Base-by-base conservation (phyloP, 2,888 invertebrate species). In the Heterodera filipjevi region DNA sequence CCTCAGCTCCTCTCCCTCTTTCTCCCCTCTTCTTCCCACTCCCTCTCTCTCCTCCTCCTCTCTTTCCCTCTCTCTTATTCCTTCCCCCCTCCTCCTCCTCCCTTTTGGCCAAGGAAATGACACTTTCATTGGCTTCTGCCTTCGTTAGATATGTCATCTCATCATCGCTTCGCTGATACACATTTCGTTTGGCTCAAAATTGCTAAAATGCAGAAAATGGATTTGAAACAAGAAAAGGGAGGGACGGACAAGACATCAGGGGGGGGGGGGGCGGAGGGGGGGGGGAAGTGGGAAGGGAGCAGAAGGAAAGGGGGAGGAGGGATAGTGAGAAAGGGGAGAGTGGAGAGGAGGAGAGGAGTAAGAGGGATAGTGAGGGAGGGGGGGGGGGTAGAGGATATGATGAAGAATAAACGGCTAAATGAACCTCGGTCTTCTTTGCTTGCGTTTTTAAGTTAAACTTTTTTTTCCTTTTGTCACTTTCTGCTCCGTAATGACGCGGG, bases 101-200 rank as follows among this genome's bases (percentile, higher is more conserved):
- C 6, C 22, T 53, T 53, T 53, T 22, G 6, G 53, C 49, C 14
- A 3, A 49, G 14, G 39, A 39, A 53, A 53, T 6, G 53, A 53
- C n/a, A 53, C 8, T 59, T 59, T 59, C 59, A 59, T 59, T 59
- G 59, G 59, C 59, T 59, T 59, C 59, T 59, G n/a, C 27, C n/a
- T n/a, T 59, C 27, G 27, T 8, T 59, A 27, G 27, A 27, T 27
- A n/a, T 59, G 19, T 49, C 49, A 19, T 49, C 49, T 49, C 49
- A 49, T 49, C 49, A 49, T 49, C 49, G 49, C 27, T 27, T 10
- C 59, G 59, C 59, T 59, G 14, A 27, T 59, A n/a, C n/a, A n/a
- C n/a, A 59, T 59, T 27, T 59, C n/a, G 1, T 39, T 59, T 59
- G 59, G 59, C 59, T n/a, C 59, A 59, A 59, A 59, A n/a, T 59